Percentiles rank a stretch among this genome's conserved stretches.
Evolutionary conservation across 1,140 invertebrate genomes (phyloP).

Genomic region (Nixonia krombeini): DNA sequence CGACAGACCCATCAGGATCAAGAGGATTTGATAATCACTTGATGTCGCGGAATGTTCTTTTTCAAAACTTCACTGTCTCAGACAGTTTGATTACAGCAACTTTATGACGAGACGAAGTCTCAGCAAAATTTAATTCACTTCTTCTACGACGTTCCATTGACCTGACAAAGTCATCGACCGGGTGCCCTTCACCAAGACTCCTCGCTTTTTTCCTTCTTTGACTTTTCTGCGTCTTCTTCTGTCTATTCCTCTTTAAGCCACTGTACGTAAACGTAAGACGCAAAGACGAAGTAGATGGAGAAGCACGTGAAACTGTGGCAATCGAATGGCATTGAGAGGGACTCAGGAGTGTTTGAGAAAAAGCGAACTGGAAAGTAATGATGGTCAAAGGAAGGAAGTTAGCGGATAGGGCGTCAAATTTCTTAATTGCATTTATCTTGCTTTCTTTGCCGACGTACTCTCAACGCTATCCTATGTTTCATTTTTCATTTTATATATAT

Average conservation of each 20-base stretch:
- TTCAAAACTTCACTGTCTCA: no score
- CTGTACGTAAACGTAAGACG: conserved; percentile 8
- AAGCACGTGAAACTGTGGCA: neutral
- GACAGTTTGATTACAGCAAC: no score
- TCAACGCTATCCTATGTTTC: conserved; percentile 42
- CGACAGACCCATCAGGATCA: conserved; percentile 39
- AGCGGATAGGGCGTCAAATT: conserved; percentile 31
- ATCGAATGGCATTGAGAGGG: neutral
- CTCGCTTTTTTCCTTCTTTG: conserved; percentile 4
- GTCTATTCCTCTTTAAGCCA: neutral
- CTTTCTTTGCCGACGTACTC: conserved; percentile 25
- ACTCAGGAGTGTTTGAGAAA: neutral
- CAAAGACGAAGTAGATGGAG: conserved; percentile 23
- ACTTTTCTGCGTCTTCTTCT: conserved; percentile 27
- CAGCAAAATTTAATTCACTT: conserved; percentile 8
- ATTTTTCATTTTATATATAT: conserved; percentile 59
- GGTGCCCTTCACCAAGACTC: conserved; percentile 29
- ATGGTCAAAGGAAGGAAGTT: conserved; percentile 27
- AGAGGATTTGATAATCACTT: conserved; percentile 29
- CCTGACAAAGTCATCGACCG: conserved; percentile 41
- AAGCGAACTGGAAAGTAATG: conserved; percentile 8
- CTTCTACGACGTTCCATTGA: conserved; percentile 38
- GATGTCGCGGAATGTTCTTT: conserved; percentile 23
- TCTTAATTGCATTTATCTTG: conserved; percentile 39
- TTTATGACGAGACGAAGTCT: no score